Conservation (phyloP, 2,797 vertebrate species). For the Denticeps clupeoides region DNA sequence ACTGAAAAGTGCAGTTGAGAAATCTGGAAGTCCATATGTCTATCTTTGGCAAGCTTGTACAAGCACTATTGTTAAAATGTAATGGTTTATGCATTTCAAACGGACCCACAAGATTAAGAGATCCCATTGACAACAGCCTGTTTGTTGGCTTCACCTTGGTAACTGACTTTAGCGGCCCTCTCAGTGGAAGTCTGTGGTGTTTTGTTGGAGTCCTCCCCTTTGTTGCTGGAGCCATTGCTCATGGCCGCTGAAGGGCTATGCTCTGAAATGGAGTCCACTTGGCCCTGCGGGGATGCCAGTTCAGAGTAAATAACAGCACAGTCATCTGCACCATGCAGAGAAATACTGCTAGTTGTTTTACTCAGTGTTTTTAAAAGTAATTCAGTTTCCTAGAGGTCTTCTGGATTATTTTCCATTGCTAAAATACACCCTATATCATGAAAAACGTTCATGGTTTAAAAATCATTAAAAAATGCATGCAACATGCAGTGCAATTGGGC, state of each 20-base stretch:
- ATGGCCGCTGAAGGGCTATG: constrained; percentile 65
- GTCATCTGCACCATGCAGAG: no score
- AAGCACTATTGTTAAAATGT: constrained; percentile 91
- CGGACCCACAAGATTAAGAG: constrained; percentile 58
- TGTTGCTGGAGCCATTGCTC: constrained; percentile 68
- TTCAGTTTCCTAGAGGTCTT: no score
- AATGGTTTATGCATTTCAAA: constrained; percentile 56
- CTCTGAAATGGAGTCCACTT: constrained; percentile 77
- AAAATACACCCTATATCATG: no score
- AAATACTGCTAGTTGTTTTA: no score
- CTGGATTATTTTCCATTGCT: no score
- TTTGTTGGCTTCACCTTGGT: constrained; percentile 62
- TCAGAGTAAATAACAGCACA: neutral
- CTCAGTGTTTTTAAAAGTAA: no score
- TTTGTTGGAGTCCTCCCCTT: constrained; percentile 54
- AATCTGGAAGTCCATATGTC: constrained; percentile 80
- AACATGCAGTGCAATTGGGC: no score
- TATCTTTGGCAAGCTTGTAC: constrained; percentile 99
- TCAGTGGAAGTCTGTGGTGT: constrained; percentile 62
- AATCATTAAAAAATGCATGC: no score
- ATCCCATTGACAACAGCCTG: constrained; percentile 83
- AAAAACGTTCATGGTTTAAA: no score
- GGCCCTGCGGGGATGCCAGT: no score
- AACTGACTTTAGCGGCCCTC: constrained; percentile 52
- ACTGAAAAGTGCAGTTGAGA: constrained; percentile 81